Evolutionary conservation across 1,140 invertebrate genomes (phyloP).

Genomic region (Stegodyphus mimosarum): DNA sequence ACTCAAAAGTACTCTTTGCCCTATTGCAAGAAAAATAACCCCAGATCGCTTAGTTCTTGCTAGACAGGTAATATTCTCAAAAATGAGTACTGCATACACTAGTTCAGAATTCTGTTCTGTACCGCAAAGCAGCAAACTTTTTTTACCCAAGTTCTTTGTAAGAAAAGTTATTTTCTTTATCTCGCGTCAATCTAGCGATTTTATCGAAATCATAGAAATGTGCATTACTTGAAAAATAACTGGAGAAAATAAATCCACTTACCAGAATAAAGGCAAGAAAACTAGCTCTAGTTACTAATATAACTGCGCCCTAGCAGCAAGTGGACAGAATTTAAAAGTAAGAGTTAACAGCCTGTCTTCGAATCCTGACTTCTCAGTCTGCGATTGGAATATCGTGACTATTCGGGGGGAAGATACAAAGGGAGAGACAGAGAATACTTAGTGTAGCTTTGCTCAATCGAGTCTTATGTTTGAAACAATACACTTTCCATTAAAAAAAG

Average conservation of each 20-base stretch:
- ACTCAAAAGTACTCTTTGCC: too few relatives aligned
- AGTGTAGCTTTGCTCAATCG: not conserved
- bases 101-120: too few relatives aligned
- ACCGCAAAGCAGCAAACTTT: too few relatives aligned
- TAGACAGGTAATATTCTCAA: too few relatives aligned
- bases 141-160: too few relatives aligned
- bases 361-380: not conserved
- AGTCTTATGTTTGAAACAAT: not conserved
- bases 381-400: not conserved
- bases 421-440: not conserved
- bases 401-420: not conserved
- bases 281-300: not conserved
- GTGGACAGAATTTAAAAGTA: not conserved
- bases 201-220: not conserved
- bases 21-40: too few relatives aligned
- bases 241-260: not conserved
- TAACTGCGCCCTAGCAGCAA: not conserved
- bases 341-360: not conserved
- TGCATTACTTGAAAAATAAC: not conserved
- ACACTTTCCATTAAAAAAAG: not conserved
- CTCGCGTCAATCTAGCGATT: not conserved
- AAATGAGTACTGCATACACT: too few relatives aligned
- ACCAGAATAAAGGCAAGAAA: not conserved
- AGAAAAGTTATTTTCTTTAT: not conserved
- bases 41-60: too few relatives aligned